Conservation (phyloP, 2,797 vertebrate genomes). For the Hemibagrus guttatus region DNA sequence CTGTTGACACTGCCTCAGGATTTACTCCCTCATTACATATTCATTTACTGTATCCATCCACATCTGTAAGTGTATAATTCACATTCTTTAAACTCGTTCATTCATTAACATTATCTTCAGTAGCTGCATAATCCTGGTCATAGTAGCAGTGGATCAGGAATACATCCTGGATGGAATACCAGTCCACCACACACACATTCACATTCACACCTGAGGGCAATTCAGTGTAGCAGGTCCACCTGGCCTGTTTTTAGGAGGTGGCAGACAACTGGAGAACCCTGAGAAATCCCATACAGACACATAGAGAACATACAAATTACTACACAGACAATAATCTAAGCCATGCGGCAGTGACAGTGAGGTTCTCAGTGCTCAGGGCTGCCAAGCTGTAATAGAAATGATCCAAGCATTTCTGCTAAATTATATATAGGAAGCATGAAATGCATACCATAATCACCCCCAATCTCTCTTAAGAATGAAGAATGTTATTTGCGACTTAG, state of each 20-base stretch:
- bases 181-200: neutral
- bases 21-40: neutral
- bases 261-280: neutral
- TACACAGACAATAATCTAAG: neutral
- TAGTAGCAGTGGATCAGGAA: neutral
- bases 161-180: neutral
- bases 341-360: neutral
- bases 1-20: neutral
- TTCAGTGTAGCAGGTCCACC: neutral
- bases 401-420: neutral
- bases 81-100: neutral
- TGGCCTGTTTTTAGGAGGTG: neutral
- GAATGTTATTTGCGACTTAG: neutral
- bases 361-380: neutral
- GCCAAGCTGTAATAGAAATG: neutral
- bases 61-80: neutral
- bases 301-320: neutral
- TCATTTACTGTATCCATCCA: neutral
- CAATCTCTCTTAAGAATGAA: neutral
- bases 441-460: neutral
- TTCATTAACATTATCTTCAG: neutral
- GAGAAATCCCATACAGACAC: neutral
- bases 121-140: neutral
- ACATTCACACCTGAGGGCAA: neutral
- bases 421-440: neutral